Evolutionary conservation across 1,140 invertebrate genomes (phyloP).

Genomic region (Sarcophaga peregrina): DNA sequence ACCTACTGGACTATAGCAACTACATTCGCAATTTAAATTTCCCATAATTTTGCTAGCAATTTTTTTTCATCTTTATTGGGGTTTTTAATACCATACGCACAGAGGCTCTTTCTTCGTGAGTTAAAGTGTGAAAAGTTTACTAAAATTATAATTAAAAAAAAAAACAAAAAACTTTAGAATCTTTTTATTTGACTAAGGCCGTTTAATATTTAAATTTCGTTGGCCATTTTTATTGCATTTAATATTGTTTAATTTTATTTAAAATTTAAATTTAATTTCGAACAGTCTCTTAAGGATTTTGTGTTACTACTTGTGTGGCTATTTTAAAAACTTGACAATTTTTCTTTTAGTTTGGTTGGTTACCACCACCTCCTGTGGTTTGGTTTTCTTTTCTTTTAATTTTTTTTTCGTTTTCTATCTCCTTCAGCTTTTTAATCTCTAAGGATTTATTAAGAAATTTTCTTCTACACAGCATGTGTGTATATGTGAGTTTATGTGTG

Average conservation of each 20-base stretch:
- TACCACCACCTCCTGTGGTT: not conserved
- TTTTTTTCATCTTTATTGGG: too few relatives aligned
- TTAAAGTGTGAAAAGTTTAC: too few relatives aligned
- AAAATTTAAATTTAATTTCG: not conserved
- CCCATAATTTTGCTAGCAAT: too few relatives aligned
- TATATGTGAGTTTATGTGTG: not conserved
- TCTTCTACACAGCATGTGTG: not conserved
- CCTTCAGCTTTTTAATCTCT: not conserved
- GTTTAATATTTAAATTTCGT: too few relatives aligned
- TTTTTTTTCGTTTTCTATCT: not conserved
- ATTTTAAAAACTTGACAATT: not conserved
- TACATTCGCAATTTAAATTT: too few relatives aligned
- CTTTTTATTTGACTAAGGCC: too few relatives aligned
- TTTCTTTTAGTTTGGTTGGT: not conserved
- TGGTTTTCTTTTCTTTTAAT: too few relatives aligned
- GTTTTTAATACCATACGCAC: too few relatives aligned
- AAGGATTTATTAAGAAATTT: slow-evolving; percentile 16
- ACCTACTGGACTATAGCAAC: too few relatives aligned
- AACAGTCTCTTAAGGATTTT: not conserved
- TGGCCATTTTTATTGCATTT: not conserved
- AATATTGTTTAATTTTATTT: not conserved
- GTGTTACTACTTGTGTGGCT: not conserved
- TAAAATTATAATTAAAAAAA: too few relatives aligned
- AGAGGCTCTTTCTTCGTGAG: too few relatives aligned
- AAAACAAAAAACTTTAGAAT: too few relatives aligned